Conservation (phyloP, 2,888 invertebrate genomes). For the Pyrrhia umbra region DNA sequence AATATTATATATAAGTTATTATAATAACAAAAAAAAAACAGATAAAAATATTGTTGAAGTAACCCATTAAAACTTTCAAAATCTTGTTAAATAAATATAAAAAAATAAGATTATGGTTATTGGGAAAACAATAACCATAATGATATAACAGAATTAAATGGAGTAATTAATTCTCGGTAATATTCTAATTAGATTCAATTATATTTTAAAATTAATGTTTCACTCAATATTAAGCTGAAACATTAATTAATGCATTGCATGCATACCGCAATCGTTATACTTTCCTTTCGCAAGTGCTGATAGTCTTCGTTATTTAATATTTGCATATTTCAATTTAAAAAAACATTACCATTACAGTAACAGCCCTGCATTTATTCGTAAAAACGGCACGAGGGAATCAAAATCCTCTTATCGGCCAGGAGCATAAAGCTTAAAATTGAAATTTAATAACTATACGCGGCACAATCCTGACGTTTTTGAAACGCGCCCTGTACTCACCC, state of each 20-base stretch:
- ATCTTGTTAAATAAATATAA: not conserved
- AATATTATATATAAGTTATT: too few relatives aligned
- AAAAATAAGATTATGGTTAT: not conserved
- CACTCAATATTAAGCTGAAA: not conserved
- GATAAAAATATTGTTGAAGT: too few relatives aligned
- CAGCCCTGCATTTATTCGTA: slow-evolving; percentile 68
- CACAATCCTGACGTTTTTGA: slow-evolving; percentile 55
- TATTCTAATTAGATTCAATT: not conserved
- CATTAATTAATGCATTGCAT: not conserved
- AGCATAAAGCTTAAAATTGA: slow-evolving; percentile 83
- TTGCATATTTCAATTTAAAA: not conserved
- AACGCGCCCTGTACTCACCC: slow-evolving; percentile 27
- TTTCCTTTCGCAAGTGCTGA: not conserved
- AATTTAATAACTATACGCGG: slow-evolving; percentile 77
- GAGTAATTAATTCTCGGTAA: not conserved
- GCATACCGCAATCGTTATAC: not conserved
- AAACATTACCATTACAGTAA: slow-evolving; percentile 19
- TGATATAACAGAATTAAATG: not conserved
- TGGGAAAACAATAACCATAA: not conserved
- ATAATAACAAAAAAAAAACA: too few relatives aligned
- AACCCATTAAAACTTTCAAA: too few relatives aligned
- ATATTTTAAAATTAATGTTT: not conserved
- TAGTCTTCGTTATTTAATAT: too few relatives aligned
- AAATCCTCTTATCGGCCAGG: slow-evolving; percentile 82
- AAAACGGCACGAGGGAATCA: slow-evolving; percentile 74